Percentiles rank a stretch among this genome's conserved stretches.
These are phyloP conservation scores for Liopterus haemorrhoidalis DNA, from an alignment of 2,888 invertebrate species.

Conservation along the genomic window DNA sequence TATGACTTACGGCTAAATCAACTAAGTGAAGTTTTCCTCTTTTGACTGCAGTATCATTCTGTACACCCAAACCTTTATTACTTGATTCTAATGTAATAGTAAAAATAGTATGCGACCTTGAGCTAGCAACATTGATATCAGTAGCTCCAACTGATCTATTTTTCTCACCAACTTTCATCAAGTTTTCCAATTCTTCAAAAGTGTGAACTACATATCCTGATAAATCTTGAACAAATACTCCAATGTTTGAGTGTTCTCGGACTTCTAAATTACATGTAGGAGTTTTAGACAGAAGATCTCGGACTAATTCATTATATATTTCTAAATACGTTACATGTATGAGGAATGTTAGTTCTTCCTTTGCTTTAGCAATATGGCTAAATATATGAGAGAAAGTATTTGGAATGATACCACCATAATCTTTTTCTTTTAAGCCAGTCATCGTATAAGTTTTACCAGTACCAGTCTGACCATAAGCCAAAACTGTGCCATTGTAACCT, in stretches of 20 bases:
- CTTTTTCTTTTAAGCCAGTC: conserved; percentile 81
- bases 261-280: conserved; percentile 67
- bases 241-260: conserved; percentile 89
- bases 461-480: conserved; percentile 84
- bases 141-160: conserved; percentile 83
- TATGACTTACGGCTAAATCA: conserved; percentile 90
- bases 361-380: conserved; percentile 86
- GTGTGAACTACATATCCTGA: conserved; percentile 92
- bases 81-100: conserved; percentile 94
- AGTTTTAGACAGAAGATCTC: conserved; percentile 72
- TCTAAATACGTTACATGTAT: conserved; percentile 95
- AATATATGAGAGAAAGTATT: conserved; percentile 98
- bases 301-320: conserved; percentile 96
- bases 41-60: conserved; percentile 73
- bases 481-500: conserved; percentile 89
- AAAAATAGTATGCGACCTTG: conserved; percentile 93
- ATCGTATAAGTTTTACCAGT: conserved; percentile 98
- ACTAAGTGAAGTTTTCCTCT: conserved; percentile 95
- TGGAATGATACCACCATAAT: conserved; percentile 88
- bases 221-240: conserved; percentile 93
- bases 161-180: conserved; percentile 91
- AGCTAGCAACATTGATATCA: conserved; percentile 91
- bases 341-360: conserved; percentile 71
- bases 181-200: conserved; percentile 88
- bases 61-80: conserved; percentile 66